Percentiles rank a stretch among this genome's conserved stretches.
Conservation (phyloP, 2,888 invertebrate genomes). For the Cenopis cana region DNA sequence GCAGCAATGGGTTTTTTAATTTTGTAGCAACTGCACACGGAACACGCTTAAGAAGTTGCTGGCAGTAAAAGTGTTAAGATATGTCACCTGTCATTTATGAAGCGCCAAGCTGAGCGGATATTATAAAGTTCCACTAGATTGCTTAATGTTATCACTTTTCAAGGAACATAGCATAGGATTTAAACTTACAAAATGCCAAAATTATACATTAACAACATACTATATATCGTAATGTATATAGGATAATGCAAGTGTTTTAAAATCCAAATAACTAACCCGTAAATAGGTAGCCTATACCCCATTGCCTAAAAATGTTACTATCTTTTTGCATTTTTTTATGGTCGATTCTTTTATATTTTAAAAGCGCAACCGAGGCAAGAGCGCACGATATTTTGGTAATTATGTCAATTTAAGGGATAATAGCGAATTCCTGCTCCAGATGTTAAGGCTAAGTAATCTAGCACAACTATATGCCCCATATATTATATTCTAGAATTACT, state of each 20-base stretch:
- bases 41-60: neutral
- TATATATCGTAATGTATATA: neutral
- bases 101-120: neutral
- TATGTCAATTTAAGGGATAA: too few relatives aligned
- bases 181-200: slow-evolving; percentile 9
- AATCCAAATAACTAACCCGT: too few relatives aligned
- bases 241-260: neutral
- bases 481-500: slow-evolving; percentile 35
- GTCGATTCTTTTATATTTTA: too few relatives aligned
- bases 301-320: too few relatives aligned
- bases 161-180: neutral
- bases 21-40: neutral
- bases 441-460: neutral
- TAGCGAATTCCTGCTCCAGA: neutral
- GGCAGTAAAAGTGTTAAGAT: neutral
- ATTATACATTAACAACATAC: neutral
- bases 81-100: slow-evolving; percentile 3
- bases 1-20: neutral
- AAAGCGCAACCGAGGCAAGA: too few relatives aligned
- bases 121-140: slow-evolving; percentile 7
- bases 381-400: too few relatives aligned
- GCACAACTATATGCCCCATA: slow-evolving; percentile 3
- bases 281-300: too few relatives aligned
- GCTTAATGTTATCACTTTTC: neutral
- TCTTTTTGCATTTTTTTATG: too few relatives aligned